Base-by-base conservation (phyloP, 1,140 invertebrate genomes). In the Drosophila watanabei region DNA sequence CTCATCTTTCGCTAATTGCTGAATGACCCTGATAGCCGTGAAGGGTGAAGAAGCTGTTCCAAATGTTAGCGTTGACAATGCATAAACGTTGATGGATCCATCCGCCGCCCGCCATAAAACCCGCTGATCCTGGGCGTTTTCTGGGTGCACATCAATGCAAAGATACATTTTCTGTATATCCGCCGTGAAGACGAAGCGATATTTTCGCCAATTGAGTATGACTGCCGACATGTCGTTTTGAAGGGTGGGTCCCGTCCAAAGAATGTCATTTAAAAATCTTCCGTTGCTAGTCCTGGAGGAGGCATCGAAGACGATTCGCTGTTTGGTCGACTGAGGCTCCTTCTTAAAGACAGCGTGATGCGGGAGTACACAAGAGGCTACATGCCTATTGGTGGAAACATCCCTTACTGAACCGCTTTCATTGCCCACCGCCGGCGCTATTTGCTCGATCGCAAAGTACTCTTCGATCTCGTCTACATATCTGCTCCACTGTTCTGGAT, bases 161-260 rank as follows among this genome's bases (percentile, higher is more conserved):
- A 45, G 41, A 28, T 49, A 61, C 14, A 61, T 61, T 24, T 35
- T n/a, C 5, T 62, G 33, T 5, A 62, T 62, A 32, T 62, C 33
- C 8, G 43, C 43, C 7, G 45, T 30, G 8, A 62, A 62, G 14
- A 62, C 59, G 37, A 32, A 48, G 9, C 8, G 18, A 48, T 49
- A 37, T 16, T 33, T n/a, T 14, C 59, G 10, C 37, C 37, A 39
- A 14, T 39, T 48, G 16, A 48, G 28, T 35, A 43, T 48, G 9
- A 37, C 35, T 37, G n/a, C 35, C 3, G 7, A 37, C 18, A 58
- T 24, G 9, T 58, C 20, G 56, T 43, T 28, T 30, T 58, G 56
- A 41, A 58, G 20, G 7, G 33, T 24, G 7, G 56, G 56, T 3
- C 24, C 24, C 24, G 3, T 24, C 24, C 24, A 24, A 24, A 24